These are phyloP conservation scores for Aphis gossypii DNA, from an alignment of 1,140 invertebrate genomes.

Conservation along the genomic window DNA sequence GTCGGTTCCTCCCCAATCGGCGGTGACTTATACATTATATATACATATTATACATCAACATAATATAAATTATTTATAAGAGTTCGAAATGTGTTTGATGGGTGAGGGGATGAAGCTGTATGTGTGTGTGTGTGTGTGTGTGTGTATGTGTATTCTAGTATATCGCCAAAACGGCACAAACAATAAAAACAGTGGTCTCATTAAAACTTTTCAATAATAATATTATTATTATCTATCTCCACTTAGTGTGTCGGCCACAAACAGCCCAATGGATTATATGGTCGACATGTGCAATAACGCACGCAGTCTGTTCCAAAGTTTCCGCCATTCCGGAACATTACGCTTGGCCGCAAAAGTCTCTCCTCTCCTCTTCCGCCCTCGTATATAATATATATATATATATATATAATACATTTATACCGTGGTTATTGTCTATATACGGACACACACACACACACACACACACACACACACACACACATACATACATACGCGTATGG, in stretches of 20 bases:
- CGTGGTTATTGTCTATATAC: slow-evolving; percentile 34
- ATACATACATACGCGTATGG: not conserved
- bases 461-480: too few relatives aligned
- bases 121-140: too few relatives aligned
- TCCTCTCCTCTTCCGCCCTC: not conserved
- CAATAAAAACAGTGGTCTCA: slow-evolving; percentile 46
- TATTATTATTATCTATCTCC: slow-evolving; percentile 52
- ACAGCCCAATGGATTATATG: slow-evolving; percentile 49
- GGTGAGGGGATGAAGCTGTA: too few relatives aligned
- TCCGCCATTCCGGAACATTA: slow-evolving; percentile 52
- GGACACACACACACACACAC: not conserved
- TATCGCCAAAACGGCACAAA: slow-evolving; percentile 20
- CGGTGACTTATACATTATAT: not conserved
- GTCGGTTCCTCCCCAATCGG: slow-evolving; percentile 8
- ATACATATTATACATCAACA: slow-evolving; percentile 17
- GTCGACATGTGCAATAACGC: slow-evolving; percentile 45
- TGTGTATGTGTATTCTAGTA: not conserved
- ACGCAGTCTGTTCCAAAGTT: slow-evolving; percentile 57
- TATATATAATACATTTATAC: not conserved
- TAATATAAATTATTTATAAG: slow-evolving; percentile 56
- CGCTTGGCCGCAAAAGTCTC: slow-evolving; percentile 48
- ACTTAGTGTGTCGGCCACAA: slow-evolving; percentile 49
- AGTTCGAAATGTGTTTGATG: not conserved
- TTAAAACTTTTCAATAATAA: slow-evolving; percentile 58
- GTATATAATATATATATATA: not conserved